Base-by-base conservation (phyloP, 2,797 vertebrate species). In the Acomys russatus region DNA sequence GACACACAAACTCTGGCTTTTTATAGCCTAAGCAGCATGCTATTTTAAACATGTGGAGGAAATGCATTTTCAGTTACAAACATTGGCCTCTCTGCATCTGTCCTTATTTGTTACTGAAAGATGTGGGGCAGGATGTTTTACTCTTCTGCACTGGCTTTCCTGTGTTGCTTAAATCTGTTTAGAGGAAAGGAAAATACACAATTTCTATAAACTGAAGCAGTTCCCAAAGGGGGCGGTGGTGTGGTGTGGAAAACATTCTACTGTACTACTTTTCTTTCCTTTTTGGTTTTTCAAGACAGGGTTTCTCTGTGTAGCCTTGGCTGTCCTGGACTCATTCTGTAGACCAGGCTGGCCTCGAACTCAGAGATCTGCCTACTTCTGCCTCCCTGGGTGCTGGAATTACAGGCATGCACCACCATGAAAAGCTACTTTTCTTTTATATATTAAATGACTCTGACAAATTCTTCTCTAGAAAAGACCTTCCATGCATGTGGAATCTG, bases 61-160 rank as follows among this genome's bases (percentile, higher is more conserved):
- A 98, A 98, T 98, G 97, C 98, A 98, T 96, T 98, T 98, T 98
- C 97, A 97, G 98, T 96, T 97, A 97, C 96, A 98, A 98, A 97
- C 93, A 97, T 97, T 95, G 97, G 97, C 93, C 98, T 88, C 96
- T 97, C 93, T 74, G 92, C 96, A 97, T 96, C 97, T 97, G 91
- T 82, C 97, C 94, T 95, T 95, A 85, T 86, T 96, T 96, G 92
- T 96, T 97, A 97, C 93, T 88, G 95, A 97, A 91, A 95, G 90
- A 97, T 30, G 38, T 90, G 89, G 93, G 96, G 97, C 97, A 90
- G 97, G 98, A 98, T 98, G 98, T 98, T 98, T 98, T 97, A 94
- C 83, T 97, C 96, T 97, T 94, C 61, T 96, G 94, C 93, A 3
- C 0, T 89, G 90, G 94, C 96, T 98, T 98, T 98, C 97, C 97